A percentile compares a stretch with the other conserved stretches of the same genome.
These are phyloP conservation scores for Paraplagusia blochii DNA, from an alignment of 2,113 vertebrate genomes.

Conservation along the genomic window DNA sequence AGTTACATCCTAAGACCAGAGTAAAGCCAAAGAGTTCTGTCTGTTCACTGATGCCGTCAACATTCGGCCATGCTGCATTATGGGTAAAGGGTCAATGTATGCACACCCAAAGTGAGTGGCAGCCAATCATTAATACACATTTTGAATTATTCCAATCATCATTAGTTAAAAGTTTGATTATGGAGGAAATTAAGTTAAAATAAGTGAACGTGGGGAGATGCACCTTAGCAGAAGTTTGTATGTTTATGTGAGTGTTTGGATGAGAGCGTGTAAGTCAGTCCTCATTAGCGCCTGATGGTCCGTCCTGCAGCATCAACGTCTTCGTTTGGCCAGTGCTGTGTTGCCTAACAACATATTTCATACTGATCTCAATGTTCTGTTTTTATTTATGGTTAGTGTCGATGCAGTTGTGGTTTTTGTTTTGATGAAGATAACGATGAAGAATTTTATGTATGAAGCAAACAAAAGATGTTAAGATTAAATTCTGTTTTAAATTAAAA, in stretches of 20 bases:
- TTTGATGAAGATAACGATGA: slow-evolving; percentile 84
- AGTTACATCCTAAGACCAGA: too few relatives aligned
- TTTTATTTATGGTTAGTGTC: slow-evolving; percentile 90
- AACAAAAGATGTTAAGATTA: slow-evolving; percentile 72
- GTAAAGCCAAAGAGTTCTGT: too few relatives aligned
- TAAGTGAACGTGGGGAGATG: background rate
- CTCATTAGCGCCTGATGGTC: slow-evolving; percentile 8
- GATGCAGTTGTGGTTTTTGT: slow-evolving; percentile 86
- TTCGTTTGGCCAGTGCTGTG: slow-evolving; percentile 82
- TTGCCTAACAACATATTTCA: slow-evolving; percentile 86
- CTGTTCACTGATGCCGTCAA: too few relatives aligned
- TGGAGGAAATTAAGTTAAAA: background rate
- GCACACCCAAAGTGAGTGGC: too few relatives aligned
- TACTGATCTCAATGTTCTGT: slow-evolving; percentile 74
- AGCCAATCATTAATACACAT: too few relatives aligned
- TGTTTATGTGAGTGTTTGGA: background rate
- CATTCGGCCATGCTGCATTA: too few relatives aligned
- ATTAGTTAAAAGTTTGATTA: background rate
- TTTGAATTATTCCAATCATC: background rate
- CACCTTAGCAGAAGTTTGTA: slow-evolving; percentile 56
- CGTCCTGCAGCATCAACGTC: slow-evolving; percentile 74
- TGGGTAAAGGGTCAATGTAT: too few relatives aligned
- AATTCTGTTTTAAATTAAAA: slow-evolving; percentile 72
- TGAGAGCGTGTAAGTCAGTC: background rate
- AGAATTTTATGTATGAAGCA: slow-evolving; percentile 84